These are phyloP conservation scores for Heteractis magnifica DNA, from an alignment of 92 coral and sea anemone genomes.

Conservation along the genomic window DNA sequence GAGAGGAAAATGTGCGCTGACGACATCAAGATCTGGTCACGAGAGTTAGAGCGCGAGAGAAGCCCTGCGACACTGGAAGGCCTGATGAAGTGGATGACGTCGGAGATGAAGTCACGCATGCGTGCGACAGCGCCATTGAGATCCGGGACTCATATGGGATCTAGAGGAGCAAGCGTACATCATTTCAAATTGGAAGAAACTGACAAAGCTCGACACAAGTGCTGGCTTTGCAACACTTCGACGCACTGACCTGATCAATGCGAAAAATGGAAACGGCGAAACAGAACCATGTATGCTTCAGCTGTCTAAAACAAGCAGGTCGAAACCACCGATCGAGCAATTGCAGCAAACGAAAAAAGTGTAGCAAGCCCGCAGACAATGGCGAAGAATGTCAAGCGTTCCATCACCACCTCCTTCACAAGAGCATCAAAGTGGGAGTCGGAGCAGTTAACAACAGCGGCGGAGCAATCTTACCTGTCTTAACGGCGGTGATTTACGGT, in stretches of 20 bases:
- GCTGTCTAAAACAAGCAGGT: slow-evolving; percentile 59
- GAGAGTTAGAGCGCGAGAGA: slow-evolving; percentile 30
- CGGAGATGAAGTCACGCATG: slow-evolving; percentile 59
- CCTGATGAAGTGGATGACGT: slow-evolving; percentile 65
- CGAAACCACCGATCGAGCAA: slow-evolving; percentile 50
- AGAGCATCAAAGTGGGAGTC: slow-evolving; percentile 27
- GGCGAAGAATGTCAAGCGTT: slow-evolving; percentile 30
- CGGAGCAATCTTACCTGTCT: slow-evolving; percentile 39
- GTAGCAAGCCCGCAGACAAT: slow-evolving; percentile 40
- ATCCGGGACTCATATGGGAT: neutral
- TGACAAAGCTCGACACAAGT: slow-evolving; percentile 20
- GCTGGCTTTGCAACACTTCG: slow-evolving; percentile 46
- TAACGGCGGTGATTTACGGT: slow-evolving; percentile 31
- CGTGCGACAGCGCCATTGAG: slow-evolving; percentile 64
- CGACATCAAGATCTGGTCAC: slow-evolving; percentile 4
- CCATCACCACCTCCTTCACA: slow-evolving; percentile 50
- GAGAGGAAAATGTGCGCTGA: too few species aligned
- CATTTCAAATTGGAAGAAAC: slow-evolving; percentile 19
- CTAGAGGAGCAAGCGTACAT: slow-evolving; percentile 8
- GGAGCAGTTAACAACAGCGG: slow-evolving; percentile 21
- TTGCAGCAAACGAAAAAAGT: slow-evolving; percentile 42
- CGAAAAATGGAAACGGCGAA: slow-evolving; percentile 34
- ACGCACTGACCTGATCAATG: slow-evolving; percentile 71
- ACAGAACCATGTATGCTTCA: slow-evolving; percentile 56
- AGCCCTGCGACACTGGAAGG: slow-evolving; percentile 50